Percentiles rank a stretch among this genome's conserved stretches.
These are phyloP conservation scores for Sphenopsis melanotis DNA, from an alignment of 2,797 vertebrate genomes.

Conservation along the genomic window DNA sequence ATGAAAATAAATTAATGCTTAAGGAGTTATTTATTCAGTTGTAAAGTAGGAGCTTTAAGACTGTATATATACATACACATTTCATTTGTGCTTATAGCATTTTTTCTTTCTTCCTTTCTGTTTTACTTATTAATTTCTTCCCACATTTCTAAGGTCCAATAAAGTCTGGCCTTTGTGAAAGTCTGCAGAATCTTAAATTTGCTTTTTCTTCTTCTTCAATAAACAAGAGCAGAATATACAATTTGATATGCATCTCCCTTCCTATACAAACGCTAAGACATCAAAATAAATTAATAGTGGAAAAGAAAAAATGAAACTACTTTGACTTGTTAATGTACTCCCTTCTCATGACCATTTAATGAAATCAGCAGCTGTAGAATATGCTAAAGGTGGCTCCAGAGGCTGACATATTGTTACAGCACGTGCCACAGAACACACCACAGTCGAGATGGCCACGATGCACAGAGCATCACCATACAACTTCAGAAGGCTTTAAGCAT, in stretches of 20 bases:
- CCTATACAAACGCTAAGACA: not conserved
- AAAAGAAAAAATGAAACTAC: not conserved
- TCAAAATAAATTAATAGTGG: not conserved
- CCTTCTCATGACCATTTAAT: not conserved
- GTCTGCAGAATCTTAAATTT: not conserved
- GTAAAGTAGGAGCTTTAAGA: conserved; percentile 56
- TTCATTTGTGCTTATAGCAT: conserved; percentile 37
- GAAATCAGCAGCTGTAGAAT: not conserved
- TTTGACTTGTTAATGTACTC: not conserved
- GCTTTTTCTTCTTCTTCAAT: not conserved
- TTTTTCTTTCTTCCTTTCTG: not conserved
- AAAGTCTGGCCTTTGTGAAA: not conserved
- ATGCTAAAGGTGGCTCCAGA: not conserved
- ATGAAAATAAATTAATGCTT: conserved; percentile 78
- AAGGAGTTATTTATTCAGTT: conserved; percentile 74
- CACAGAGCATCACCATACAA: not conserved
- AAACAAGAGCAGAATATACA: not conserved
- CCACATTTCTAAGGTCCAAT: conserved; percentile 6
- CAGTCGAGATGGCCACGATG: not conserved
- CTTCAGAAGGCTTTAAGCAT: not conserved
- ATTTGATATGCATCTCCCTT: not conserved
- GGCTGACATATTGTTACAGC: not conserved
- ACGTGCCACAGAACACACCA: not conserved
- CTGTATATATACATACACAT: not conserved
- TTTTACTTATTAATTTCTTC: conserved; percentile 23